These are phyloP conservation scores for Typhlichthys eigenmanni DNA, from an alignment of 2,797 vertebrate genomes.

Conservation along the genomic window DNA sequence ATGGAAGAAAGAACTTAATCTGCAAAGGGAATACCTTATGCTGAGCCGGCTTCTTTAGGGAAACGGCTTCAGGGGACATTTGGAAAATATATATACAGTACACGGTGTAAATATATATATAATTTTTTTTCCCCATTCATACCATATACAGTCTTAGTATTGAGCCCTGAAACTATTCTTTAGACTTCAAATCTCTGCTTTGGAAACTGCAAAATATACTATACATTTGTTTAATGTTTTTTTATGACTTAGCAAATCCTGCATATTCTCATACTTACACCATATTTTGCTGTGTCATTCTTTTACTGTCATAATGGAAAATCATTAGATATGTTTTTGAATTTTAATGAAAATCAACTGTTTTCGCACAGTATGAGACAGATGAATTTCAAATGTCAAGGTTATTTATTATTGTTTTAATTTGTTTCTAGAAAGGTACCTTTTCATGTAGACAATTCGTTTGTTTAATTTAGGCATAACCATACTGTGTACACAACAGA, in stretches of 20 bases:
- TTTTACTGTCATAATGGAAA: constrained; percentile 36
- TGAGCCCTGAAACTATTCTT: constrained; percentile 63
- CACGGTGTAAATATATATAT: background rate
- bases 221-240: background rate
- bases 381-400: constrained; percentile 51
- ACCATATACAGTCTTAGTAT: constrained; percentile 33
- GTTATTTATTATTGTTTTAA: constrained; percentile 58
- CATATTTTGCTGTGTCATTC: constrained; percentile 3
- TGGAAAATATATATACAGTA: constrained; percentile 25
- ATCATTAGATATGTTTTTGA: constrained; percentile 15
- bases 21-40: constrained; percentile 78
- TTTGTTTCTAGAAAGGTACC: constrained; percentile 52
- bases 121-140: constrained; percentile 43
- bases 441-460: constrained; percentile 52
- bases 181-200: constrained; percentile 39
- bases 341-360: constrained; percentile 31
- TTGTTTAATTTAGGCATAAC: constrained; percentile 50
- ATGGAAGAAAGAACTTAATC: constrained; percentile 75
- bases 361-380: background rate
- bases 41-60: constrained; percentile 74
- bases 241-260: background rate
- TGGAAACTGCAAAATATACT: constrained; percentile 23
- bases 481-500: constrained; percentile 47
- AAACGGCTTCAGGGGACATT: constrained; percentile 67
- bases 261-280: constrained; percentile 4